Percentiles rank a stretch among this genome's conserved stretches.
These are phyloP conservation scores for Syngnathus scovelli DNA, from an alignment of 2,113 vertebrate species.

Conservation along the genomic window DNA sequence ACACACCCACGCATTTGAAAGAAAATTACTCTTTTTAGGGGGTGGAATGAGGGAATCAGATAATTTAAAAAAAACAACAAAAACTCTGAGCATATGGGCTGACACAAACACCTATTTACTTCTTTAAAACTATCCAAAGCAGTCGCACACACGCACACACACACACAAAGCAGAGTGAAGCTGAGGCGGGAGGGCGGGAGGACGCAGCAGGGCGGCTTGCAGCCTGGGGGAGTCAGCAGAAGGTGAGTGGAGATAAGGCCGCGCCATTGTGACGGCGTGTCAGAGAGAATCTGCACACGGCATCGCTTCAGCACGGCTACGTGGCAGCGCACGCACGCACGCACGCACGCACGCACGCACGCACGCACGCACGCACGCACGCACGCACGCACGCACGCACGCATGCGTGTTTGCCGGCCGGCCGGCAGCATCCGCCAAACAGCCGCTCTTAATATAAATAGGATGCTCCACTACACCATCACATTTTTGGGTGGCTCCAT, in stretches of 20 bases:
- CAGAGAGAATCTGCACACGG: conserved; percentile 60
- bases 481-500: too few species aligned
- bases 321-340: conserved; percentile 21
- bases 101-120: conserved; percentile 17
- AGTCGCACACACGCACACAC: conserved; percentile 23
- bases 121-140: conserved; percentile 53
- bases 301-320: conserved; percentile 30
- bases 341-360: conserved; percentile 29
- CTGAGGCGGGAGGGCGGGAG: conserved; percentile 32
- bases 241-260: conserved; percentile 70
- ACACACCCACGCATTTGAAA: conserved; percentile 25
- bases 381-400: conserved; percentile 29
- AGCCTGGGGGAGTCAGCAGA: conserved; percentile 69
- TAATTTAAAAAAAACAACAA: conserved; percentile 9
- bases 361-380: conserved; percentile 29
- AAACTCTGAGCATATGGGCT: conserved; percentile 3
- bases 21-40: conserved; percentile 9
- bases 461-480: too few species aligned
- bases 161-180: conserved; percentile 7
- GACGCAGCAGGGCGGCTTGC: conserved; percentile 39
- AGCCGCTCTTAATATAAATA: too few species aligned
- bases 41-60: conserved; percentile 7
- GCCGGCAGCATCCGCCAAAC: too few species aligned
- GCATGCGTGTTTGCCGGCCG: conserved; percentile 15
- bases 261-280: conserved; percentile 68